A percentile compares a stretch with the other conserved stretches of the same genome.
Evolutionary conservation across 2,113 vertebrate species (phyloP).

Genomic region (Falco punctatus): DNA sequence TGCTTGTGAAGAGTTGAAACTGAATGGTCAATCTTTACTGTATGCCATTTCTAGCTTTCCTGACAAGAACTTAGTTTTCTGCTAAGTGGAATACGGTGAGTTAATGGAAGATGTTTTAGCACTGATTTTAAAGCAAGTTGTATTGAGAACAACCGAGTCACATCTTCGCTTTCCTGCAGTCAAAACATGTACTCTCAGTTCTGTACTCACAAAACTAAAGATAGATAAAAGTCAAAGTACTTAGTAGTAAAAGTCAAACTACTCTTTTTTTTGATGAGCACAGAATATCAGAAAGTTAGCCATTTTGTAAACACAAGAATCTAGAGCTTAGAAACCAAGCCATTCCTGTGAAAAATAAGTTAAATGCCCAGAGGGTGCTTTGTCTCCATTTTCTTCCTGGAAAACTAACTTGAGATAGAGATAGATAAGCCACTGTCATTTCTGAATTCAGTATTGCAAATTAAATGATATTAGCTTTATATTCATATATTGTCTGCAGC

Average conservation of each 20-base stretch:
- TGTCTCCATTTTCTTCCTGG: background rate
- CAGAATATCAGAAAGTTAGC: background rate
- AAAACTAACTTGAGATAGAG: background rate
- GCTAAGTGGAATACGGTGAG: background rate
- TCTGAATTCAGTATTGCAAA: background rate
- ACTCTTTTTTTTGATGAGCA: background rate
- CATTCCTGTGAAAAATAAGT: background rate
- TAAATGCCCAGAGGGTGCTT: background rate
- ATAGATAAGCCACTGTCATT: background rate
- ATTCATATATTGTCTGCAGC: background rate
- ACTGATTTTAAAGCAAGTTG: background rate
- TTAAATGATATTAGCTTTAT: background rate
- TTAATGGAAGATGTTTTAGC: background rate
- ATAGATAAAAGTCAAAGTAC: background rate
- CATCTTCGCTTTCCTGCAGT: background rate
- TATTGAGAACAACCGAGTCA: background rate
- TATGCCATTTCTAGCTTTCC: background rate
- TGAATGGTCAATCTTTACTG: background rate
- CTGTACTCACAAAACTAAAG: background rate
- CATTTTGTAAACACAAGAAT: background rate
- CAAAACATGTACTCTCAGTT: background rate
- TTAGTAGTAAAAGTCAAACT: background rate
- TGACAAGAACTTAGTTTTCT: background rate
- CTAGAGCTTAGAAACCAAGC: background rate
- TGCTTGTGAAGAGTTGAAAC: background rate